Base-by-base conservation (phyloP, 2,113 vertebrate genomes). In the Psettodes erumei region DNA sequence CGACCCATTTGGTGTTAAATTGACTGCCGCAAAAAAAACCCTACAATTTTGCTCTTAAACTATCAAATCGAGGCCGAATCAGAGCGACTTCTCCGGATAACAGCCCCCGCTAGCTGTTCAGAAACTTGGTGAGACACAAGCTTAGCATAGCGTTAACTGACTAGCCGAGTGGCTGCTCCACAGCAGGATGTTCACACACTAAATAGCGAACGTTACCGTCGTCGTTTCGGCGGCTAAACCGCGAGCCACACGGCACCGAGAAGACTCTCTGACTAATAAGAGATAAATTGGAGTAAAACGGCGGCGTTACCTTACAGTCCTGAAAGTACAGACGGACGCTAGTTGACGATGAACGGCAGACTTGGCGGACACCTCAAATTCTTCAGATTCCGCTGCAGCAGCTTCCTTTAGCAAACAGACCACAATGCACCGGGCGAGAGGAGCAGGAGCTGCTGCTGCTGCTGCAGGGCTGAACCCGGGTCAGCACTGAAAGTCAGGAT, bases 321-420 rank as follows among this genome's bases (percentile, higher is more conserved):
- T 4, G 19, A 1, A 1, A 25, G 25, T 12, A 40, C 16, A 61
- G 69, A 71, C 23, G 50, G 43, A n/a, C 0, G 19, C 35, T 8
- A 68, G 75, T 23, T 40, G 70, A 13, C 61, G 75, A 51, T 48
- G 71, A 75, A 45, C 50, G 30, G 68, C 0, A 48, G 75, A 88
- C 71, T 90, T 85, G 87, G 89, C 84, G 88, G 83, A 89, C 88
- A 84, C 88, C 84, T 88, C 86, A 70, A 87, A 93, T 94, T 92
- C 91, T 89, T 91, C 84, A 86, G 86, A 94, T 93, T 92, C 93
- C 92, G 84, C 80, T 85, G 86, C 65, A 71, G 77, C 85, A 65
- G 88, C 87, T 86, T 88, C 82, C 86, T 87, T 35, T 79, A 61
- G 65, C 82, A 18, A 58, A 54, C 28, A 42, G 86, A 89, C 91